phyloP scores from a whole-genome alignment of 2,888 invertebrate genomes.

The Pristionchus fissidentatus region DNA sequence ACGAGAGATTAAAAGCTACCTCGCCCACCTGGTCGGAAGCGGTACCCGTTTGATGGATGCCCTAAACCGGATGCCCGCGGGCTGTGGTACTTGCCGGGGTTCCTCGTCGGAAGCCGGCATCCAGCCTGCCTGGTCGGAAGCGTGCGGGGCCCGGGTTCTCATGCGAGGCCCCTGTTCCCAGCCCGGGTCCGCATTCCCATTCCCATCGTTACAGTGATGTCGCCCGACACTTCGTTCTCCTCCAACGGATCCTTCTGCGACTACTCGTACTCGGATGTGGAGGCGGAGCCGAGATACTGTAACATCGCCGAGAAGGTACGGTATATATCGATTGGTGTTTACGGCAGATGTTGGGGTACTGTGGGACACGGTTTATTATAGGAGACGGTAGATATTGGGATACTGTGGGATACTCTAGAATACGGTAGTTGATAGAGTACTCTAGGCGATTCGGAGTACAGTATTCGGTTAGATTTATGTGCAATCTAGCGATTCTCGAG shows the following conservation, averaged over 20 bases:
- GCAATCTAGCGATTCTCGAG: too few relatives aligned
- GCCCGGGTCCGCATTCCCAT: not conserved
- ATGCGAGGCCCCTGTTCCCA: not conserved
- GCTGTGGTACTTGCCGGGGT: too few relatives aligned
- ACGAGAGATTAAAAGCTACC: too few relatives aligned
- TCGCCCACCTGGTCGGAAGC: too few relatives aligned
- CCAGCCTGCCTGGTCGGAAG: too few relatives aligned
- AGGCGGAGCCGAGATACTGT: not conserved
- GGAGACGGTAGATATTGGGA: not conserved
- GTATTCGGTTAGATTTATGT: not conserved
- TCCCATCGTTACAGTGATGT: conserved; percentile 4
- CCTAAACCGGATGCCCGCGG: not conserved
- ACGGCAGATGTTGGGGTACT: not conserved
- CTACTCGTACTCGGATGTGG: conserved; percentile 4
- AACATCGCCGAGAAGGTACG: conserved; percentile 1
- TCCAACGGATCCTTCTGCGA: conserved; percentile 34
- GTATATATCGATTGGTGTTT: not conserved
- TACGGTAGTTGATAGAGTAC: too few relatives aligned
- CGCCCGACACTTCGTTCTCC: not conserved
- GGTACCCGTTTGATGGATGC: too few relatives aligned
- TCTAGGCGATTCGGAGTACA: too few relatives aligned
- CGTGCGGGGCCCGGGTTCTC: too few relatives aligned
- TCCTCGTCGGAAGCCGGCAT: too few relatives aligned
- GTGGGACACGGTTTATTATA: too few relatives aligned
- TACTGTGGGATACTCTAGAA: too few relatives aligned